phyloP scores from a whole-genome alignment of 2,888 invertebrate genomes.

The Trileptium ribeirensis region DNA sequence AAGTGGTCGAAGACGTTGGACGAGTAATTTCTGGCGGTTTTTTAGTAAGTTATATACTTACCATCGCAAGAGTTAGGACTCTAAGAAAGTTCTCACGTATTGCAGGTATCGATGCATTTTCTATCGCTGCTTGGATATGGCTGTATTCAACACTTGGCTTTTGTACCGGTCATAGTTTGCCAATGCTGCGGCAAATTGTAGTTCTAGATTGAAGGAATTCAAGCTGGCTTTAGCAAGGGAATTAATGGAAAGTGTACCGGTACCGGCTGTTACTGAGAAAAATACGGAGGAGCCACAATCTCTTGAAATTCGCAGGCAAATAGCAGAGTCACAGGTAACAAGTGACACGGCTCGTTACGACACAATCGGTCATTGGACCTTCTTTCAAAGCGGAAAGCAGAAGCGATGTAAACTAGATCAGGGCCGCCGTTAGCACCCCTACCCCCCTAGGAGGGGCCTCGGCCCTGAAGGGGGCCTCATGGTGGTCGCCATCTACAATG shows the following conservation, averaged over 20 bases:
- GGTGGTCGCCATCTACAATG: no score
- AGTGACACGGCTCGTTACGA: background rate
- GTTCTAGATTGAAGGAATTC: background rate
- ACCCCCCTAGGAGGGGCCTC: no score
- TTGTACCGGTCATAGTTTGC: background rate
- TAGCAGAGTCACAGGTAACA: background rate
- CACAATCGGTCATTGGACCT: background rate
- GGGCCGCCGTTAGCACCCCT: no score
- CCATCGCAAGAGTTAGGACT: no score
- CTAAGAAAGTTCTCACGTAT: no score
- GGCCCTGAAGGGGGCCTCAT: no score
- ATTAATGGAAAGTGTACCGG: background rate
- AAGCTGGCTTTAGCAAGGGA: background rate
- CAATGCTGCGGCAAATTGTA: background rate
- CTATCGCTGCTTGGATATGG: background rate
- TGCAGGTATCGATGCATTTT: background rate
- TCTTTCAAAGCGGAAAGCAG: background rate
- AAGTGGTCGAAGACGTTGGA: no score
- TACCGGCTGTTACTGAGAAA: background rate
- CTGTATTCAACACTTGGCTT: background rate
- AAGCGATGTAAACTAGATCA: background rate
- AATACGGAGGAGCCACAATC: background rate
- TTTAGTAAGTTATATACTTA: no score
- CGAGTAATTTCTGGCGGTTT: no score
- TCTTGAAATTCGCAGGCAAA: background rate